These are phyloP conservation scores for Ophioderma brevispina DNA, from an alignment of 35 echinoderm and acorn worm genomes.

Conservation along the genomic window DNA sequence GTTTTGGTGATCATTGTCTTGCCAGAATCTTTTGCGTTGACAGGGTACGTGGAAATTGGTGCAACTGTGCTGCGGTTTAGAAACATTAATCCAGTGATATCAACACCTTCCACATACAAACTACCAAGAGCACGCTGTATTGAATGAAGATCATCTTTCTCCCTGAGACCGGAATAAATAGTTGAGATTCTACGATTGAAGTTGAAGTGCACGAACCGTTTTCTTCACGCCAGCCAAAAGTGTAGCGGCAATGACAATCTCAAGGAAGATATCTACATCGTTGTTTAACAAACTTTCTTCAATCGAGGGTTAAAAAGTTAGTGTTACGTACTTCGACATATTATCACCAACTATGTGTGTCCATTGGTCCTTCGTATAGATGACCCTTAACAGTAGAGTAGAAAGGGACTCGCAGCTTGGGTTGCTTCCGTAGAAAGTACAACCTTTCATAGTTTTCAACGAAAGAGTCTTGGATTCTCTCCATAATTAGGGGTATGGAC, in stretches of 20 bases:
- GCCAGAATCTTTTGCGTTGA: slow-evolving; percentile 73
- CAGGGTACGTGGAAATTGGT: slow-evolving; percentile 80
- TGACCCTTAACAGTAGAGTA: slow-evolving; percentile 86
- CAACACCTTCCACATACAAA: slow-evolving; percentile 55
- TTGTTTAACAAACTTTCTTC: slow-evolving; percentile 65
- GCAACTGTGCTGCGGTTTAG: slow-evolving; percentile 57
- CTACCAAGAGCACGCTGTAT: slow-evolving; percentile 60
- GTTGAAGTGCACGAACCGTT: slow-evolving; percentile 64
- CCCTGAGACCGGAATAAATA: slow-evolving; percentile 62
- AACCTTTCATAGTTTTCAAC: slow-evolving; percentile 70
- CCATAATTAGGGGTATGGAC: slow-evolving; percentile 97
- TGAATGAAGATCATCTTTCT: slow-evolving; percentile 69
- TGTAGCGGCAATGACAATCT: slow-evolving; percentile 77
- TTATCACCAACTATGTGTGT: slow-evolving; percentile 86
- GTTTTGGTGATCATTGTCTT: slow-evolving; percentile 77
- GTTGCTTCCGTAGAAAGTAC: slow-evolving; percentile 64
- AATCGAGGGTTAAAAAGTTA: slow-evolving; percentile 80
- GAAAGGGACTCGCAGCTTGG: slow-evolving; percentile 51
- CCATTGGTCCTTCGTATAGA: slow-evolving; percentile 70
- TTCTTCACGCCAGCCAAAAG: slow-evolving; percentile 79
- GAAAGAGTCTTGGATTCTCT: slow-evolving; percentile 83
- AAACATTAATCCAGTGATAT: slow-evolving; percentile 74
- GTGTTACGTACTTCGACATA: slow-evolving; percentile 82
- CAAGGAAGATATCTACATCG: slow-evolving; percentile 75
- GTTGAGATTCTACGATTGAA: slow-evolving; percentile 56